phyloP scores from a whole-genome alignment of 2,113 vertebrate species.

The Lampris megalopsis region DNA sequence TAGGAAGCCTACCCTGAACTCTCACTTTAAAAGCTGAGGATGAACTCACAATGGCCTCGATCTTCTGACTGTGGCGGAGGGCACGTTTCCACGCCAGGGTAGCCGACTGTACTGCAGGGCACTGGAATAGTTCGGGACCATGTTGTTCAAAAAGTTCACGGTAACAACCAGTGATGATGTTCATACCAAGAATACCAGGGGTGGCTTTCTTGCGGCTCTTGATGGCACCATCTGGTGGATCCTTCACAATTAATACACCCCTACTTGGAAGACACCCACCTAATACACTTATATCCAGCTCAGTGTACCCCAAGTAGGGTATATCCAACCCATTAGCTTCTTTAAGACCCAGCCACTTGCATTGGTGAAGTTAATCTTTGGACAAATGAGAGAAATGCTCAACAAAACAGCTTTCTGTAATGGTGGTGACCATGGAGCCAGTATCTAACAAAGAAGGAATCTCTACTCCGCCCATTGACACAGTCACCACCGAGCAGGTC shows the following conservation, averaged over 20 bases:
- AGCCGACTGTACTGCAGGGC: not conserved
- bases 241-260: not conserved
- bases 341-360: not conserved
- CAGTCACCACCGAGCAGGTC: not conserved
- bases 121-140: slow-evolving; percentile 18
- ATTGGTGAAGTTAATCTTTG: not conserved
- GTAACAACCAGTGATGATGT: slow-evolving; percentile 12
- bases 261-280: not conserved
- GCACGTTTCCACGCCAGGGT: not conserved
- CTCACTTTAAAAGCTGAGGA: not conserved
- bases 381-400: not conserved
- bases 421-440: slow-evolving; percentile 2
- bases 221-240: not conserved
- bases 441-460: slow-evolving; percentile 9
- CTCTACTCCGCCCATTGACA: not conserved
- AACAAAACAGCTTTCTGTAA: slow-evolving; percentile 6
- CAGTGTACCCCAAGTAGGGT: slow-evolving; percentile 10
- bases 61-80: not conserved
- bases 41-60: not conserved
- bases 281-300: slow-evolving; percentile 5
- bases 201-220: too few relatives aligned
- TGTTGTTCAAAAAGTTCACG: slow-evolving; percentile 22
- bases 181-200: slow-evolving; percentile 18
- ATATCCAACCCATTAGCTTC: slow-evolving; percentile 14
- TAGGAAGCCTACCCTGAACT: not conserved